Conservation (phyloP, 2,113 vertebrate species). For the Colius striatus region DNA sequence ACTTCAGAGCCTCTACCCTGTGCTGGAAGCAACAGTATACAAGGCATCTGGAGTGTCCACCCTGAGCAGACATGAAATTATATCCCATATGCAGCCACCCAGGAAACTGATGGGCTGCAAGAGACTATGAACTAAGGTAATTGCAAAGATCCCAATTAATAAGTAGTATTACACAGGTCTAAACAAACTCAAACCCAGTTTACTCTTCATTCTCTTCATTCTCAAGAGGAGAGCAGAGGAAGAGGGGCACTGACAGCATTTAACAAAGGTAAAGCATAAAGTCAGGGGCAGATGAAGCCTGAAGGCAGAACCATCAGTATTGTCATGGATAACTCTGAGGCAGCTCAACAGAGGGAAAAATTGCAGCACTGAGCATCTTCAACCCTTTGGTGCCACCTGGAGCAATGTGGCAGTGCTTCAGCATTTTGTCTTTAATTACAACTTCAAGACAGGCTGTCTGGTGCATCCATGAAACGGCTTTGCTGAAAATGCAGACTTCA, state of each 20-base stretch:
- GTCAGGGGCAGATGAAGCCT: neutral
- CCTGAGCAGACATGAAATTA: neutral
- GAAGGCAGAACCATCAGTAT: neutral
- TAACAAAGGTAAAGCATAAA: neutral
- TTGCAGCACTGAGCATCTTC: neutral
- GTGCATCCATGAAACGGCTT: neutral
- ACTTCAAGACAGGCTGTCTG: neutral
- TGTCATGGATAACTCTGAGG: neutral
- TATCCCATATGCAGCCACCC: neutral
- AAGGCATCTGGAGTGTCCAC: neutral
- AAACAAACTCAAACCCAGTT: neutral
- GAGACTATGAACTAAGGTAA: neutral
- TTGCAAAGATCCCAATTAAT: neutral
- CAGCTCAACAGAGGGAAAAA: neutral
- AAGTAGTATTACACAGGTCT: neutral
- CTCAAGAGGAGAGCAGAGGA: neutral
- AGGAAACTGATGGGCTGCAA: neutral
- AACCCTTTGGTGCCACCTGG: conserved; percentile 26
- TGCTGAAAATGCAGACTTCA: neutral
- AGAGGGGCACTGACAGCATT: neutral
- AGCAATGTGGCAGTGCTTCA: neutral
- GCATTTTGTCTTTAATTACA: neutral
- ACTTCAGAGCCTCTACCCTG: neutral
- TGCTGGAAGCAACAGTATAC: neutral
- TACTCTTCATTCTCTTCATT: neutral